Evolutionary conservation across 1,140 invertebrate species (phyloP), one percentile per base, ranked within the genome.

Genomic region (Eciton burchellii): DNA sequence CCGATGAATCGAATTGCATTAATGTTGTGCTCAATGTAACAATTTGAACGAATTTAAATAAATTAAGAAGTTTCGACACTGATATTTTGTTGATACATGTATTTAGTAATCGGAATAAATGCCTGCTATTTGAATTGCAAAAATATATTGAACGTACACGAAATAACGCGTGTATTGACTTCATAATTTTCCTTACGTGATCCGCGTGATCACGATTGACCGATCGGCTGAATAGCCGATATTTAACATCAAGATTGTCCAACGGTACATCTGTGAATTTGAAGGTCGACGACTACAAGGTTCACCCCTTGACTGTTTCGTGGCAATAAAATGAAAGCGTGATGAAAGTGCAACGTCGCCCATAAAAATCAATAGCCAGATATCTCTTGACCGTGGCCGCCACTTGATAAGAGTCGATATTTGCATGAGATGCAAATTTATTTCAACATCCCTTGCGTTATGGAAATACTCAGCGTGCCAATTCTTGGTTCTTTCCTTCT

Each of bases 21-120:
- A 16, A 24, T n/a, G 19, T 43, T 3, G 11, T 2, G 43, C 45
- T 60, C 11, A 60, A n/a, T 59, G 21, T 56, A 77, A 82, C 0
- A 49, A 29, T 74, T 83, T 11, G 4, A 11, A 29, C 0, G 0
- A n/a, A 73, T 65, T 41, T 73, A 62, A 29, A 54, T 52, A 29
- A 0, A 56, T 9, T 12, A 3, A 3, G 26, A 35, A 0, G 9
- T 21, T 12, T 54, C 12, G 26, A 70, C 16, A 6, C 19, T 52
- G 1, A 49, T 52, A 16, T 16, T 12, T 70, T 29, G 9, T 52
- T 35, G 35, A 35, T 35, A 35, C 35, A 35, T 35, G 6, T 35
- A 35, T 35, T 35, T 35, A 6, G 35, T 2, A 2, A 35, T 35
- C n/a, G 35, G 35, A 35, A 35, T 35, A 35, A 35, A 35, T 6